These are phyloP conservation scores for Fregetta grallaria DNA, from an alignment of 2,113 vertebrate genomes.

Conservation along the genomic window DNA sequence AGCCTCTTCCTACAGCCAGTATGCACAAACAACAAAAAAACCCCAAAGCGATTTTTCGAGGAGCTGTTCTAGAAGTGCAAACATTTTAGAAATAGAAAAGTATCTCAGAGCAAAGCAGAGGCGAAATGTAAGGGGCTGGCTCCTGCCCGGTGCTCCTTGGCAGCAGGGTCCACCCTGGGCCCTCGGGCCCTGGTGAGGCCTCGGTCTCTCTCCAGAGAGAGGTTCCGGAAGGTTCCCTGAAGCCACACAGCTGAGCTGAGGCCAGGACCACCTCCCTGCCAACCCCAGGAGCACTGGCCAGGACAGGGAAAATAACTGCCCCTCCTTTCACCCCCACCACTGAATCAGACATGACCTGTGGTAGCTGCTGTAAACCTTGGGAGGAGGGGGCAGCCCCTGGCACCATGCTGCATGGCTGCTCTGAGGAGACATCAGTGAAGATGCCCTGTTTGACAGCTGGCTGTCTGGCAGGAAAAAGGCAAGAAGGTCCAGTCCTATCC, in stretches of 20 bases:
- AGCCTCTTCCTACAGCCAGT: not conserved
- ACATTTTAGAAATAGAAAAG: not conserved
- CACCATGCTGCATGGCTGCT: not conserved
- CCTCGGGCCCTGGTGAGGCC: not conserved
- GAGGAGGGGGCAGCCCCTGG: accelerated
- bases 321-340: not conserved
- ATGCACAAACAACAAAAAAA: not conserved
- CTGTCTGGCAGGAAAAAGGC: not conserved
- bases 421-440: not conserved
- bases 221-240: not conserved
- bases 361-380: not conserved
- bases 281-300: not conserved
- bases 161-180: accelerated
- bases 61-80: not conserved
- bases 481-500: not conserved
- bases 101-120: not conserved
- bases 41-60: accelerated
- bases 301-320: not conserved
- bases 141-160: not conserved
- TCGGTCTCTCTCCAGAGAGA: not conserved
- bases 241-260: not conserved
- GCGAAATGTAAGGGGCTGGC: accelerated
- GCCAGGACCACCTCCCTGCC: no score
- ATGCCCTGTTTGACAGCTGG: not conserved
- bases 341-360: accelerated